phyloP scores from a whole-genome alignment of 2,113 vertebrate species.

The Indicator indicator region DNA sequence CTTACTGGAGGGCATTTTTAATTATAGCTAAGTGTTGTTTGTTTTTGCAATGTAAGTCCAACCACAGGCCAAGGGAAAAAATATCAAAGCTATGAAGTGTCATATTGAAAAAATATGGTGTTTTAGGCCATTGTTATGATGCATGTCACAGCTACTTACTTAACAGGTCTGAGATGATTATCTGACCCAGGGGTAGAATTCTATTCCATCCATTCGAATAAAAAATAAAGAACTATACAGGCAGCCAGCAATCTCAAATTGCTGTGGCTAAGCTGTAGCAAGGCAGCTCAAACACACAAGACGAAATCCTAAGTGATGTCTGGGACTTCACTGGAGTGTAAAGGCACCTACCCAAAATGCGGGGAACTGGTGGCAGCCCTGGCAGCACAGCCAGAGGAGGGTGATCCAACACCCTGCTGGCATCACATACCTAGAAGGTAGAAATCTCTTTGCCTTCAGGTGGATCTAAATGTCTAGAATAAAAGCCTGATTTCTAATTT shows the following conservation, averaged over 20 bases:
- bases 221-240: background rate
- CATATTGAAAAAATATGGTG: conserved; percentile 56
- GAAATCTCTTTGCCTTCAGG: background rate
- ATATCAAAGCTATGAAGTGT: background rate
- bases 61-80: background rate
- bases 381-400: conserved; percentile 18
- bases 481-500: conserved; percentile 5
- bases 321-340: background rate
- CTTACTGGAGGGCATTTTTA: conserved; percentile 56
- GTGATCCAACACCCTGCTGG: background rate
- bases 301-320: background rate
- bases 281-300: background rate
- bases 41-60: conserved; percentile 42
- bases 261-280: background rate
- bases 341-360: background rate
- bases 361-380: background rate
- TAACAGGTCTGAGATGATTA: conserved; percentile 43
- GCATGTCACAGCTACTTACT: conserved; percentile 52
- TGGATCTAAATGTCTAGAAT: background rate
- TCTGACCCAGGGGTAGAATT: conserved; percentile 27
- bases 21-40: conserved; percentile 68
- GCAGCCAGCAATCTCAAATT: background rate
- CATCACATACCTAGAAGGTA: background rate
- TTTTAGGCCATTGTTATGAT: conserved; percentile 47
- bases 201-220: conserved; percentile 2